A percentile compares a stretch with the other conserved stretches of the same genome.
These are phyloP conservation scores for Bubo blakistoni DNA, from an alignment of 2,113 vertebrate genomes.

Conservation along the genomic window DNA sequence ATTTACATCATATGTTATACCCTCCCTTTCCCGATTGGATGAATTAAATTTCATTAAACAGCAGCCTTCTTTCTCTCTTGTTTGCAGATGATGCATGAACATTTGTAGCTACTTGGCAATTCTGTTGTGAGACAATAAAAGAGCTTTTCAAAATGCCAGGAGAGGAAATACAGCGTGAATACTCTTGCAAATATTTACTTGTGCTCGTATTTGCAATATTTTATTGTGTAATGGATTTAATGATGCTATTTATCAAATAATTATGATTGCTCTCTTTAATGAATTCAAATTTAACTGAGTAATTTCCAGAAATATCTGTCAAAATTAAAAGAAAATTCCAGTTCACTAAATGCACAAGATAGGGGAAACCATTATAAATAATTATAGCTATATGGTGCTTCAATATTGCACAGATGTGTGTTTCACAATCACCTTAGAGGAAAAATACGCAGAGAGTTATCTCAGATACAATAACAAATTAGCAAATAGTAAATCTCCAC, in stretches of 20 bases:
- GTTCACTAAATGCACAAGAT: background rate
- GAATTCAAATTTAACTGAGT: constrained; percentile 14
- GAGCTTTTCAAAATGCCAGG: constrained; percentile 46
- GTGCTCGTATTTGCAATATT: constrained; percentile 22
- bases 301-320: constrained; percentile 43
- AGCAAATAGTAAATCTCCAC: background rate
- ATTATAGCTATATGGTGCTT: background rate
- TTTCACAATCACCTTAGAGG: background rate
- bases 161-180: constrained; percentile 46
- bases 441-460: background rate
- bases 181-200: constrained; percentile 54
- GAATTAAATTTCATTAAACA: constrained; percentile 3
- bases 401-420: background rate
- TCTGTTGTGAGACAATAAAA: constrained; percentile 52
- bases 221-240: constrained; percentile 51
- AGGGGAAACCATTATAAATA: background rate
- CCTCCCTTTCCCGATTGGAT: background rate
- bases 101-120: constrained; percentile 49
- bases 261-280: constrained; percentile 25
- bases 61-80: background rate
- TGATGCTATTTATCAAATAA: constrained; percentile 56
- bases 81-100: constrained; percentile 41
- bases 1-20: background rate
- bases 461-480: background rate
- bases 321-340: constrained; percentile 37